Conservation (phyloP, 2,888 invertebrate genomes). For the Oeneis ivallda region DNA sequence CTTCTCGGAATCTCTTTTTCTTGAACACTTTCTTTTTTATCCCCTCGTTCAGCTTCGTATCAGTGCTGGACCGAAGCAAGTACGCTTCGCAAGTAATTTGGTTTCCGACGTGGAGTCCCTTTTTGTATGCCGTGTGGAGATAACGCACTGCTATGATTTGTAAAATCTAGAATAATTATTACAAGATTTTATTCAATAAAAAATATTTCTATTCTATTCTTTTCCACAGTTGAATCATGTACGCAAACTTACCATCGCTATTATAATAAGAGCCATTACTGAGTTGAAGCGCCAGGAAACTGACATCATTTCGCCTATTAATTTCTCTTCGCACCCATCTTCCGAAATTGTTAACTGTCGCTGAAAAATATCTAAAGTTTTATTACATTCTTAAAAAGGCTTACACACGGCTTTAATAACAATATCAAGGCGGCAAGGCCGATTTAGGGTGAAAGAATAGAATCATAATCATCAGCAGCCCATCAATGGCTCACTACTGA, state of each 20-base stretch:
- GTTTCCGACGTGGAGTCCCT: constrained; percentile 69
- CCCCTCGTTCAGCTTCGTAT: constrained; percentile 49
- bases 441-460: too few species aligned
- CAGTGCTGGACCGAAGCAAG: constrained; percentile 61
- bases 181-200: too few species aligned
- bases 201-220: too few species aligned
- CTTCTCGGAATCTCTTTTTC: constrained; percentile 45
- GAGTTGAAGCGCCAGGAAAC: constrained; percentile 73
- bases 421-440: too few species aligned
- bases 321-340: constrained; percentile 73
- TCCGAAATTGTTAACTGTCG: constrained; percentile 61
- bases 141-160: constrained; percentile 71
- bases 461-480: too few species aligned
- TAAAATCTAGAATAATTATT: constrained; percentile 56
- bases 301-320: constrained; percentile 73
- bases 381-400: too few species aligned
- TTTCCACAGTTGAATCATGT: too few species aligned
- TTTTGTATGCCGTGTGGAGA: constrained; percentile 72
- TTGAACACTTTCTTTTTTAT: constrained; percentile 47
- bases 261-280: constrained; percentile 69
- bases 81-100: constrained; percentile 65
- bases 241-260: constrained; percentile 61
- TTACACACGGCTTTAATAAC: too few species aligned
- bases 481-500: too few species aligned
- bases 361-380: constrained; percentile 14